These are phyloP conservation scores for Fregata magnificens DNA, from an alignment of 2,113 vertebrate species.

Conservation along the genomic window DNA sequence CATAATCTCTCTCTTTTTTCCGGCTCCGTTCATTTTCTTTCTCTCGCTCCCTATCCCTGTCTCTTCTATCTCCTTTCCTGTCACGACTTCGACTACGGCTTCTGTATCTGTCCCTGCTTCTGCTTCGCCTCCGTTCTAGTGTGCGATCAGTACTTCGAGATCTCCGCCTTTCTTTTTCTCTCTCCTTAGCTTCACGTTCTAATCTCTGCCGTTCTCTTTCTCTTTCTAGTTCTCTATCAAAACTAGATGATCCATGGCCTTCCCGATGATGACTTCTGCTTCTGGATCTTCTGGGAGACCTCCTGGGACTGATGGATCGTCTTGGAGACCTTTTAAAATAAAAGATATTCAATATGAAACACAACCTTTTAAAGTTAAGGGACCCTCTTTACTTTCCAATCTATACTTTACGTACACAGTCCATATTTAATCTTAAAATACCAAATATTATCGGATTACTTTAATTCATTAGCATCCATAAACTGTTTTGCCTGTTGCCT, in stretches of 20 bases:
- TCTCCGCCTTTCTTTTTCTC: conserved; percentile 80
- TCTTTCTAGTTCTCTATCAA: conserved; percentile 93
- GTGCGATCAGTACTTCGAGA: conserved; percentile 80
- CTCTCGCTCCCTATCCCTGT: conserved; percentile 87
- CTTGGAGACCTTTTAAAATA: conserved; percentile 84
- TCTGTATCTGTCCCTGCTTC: conserved; percentile 81
- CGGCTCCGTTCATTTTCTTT: conserved; percentile 87
- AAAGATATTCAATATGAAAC: not conserved
- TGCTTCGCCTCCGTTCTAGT: conserved; percentile 77
- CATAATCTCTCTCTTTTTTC: conserved; percentile 90
- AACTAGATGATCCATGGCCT: conserved; percentile 87
- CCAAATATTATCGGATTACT: not conserved
- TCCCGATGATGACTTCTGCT: conserved; percentile 93
- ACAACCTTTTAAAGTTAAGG: not conserved
- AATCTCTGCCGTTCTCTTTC: conserved; percentile 93
- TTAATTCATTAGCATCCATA: not conserved
- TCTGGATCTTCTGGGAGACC: conserved; percentile 92
- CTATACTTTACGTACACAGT: not conserved
- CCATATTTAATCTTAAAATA: not conserved
- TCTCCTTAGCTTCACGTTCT: conserved; percentile 87
- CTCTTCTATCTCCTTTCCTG: conserved; percentile 81
- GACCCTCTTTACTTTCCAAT: not conserved
- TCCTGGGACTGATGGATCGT: conserved; percentile 86
- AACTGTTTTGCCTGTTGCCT: not conserved
- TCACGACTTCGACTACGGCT: conserved; percentile 82